Conservation (phyloP, 2,113 vertebrate genomes). For the Gymnobelideus leadbeateri region DNA sequence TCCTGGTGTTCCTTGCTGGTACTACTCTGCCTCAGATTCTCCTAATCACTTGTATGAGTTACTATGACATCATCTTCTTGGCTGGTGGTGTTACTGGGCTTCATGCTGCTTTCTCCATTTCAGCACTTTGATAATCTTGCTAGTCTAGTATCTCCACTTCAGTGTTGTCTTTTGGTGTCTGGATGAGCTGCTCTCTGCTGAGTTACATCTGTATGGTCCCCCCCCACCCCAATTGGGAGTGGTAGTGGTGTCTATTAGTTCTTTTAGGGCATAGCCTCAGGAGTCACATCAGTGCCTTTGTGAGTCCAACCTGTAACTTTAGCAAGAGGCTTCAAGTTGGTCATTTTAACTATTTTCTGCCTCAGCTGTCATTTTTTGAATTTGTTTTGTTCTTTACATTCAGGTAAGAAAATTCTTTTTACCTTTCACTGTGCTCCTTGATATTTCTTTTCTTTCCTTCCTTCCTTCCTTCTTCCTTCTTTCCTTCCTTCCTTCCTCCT, state of each 20-base stretch:
- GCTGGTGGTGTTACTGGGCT: neutral
- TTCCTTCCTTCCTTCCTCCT: too few relatives aligned
- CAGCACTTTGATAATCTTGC: neutral
- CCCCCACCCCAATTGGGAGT: too few relatives aligned
- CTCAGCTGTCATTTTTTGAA: neutral
- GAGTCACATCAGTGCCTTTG: neutral
- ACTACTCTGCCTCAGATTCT: neutral
- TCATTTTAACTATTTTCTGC: neutral
- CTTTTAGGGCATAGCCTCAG: neutral
- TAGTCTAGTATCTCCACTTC: neutral
- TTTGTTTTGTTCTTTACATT: neutral
- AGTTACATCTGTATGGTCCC: neutral
- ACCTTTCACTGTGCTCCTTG: neutral
- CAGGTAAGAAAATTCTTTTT: neutral
- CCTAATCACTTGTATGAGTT: neutral
- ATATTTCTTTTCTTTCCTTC: neutral
- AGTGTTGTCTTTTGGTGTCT: neutral
- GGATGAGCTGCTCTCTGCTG: neutral
- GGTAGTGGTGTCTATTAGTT: neutral
- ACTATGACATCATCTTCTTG: neutral
- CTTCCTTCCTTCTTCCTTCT: too few relatives aligned
- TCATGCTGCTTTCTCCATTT: neutral
- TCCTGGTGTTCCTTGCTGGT: neutral
- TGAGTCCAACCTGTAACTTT: neutral
- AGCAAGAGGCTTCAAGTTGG: neutral